Evolutionary conservation across 1,140 invertebrate species (phyloP).

Genomic region (Calosoma granatense): DNA sequence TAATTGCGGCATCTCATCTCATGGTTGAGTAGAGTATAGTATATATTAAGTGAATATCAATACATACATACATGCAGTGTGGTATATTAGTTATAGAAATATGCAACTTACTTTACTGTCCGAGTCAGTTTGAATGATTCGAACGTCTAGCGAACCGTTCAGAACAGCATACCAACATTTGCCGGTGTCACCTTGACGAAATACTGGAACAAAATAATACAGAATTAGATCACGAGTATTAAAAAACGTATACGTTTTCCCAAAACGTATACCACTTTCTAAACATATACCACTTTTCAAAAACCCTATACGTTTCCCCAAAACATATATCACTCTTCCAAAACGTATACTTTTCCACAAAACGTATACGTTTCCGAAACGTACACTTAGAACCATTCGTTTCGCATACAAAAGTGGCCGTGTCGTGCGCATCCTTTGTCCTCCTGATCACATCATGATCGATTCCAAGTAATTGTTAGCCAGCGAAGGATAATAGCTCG

Average conservation of each 20-base stretch:
- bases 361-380: not conserved
- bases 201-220: slow-evolving; percentile 48
- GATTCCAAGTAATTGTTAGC: no score
- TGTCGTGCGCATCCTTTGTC: no score
- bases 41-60: no score
- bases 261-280: not conserved
- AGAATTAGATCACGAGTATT: not conserved
- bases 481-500: no score
- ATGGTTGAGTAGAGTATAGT: no score
- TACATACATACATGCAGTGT: no score
- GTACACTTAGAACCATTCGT: not conserved
- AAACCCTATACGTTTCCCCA: not conserved
- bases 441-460: no score
- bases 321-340: not conserved
- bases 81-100: no score
- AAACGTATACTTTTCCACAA: not conserved
- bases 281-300: not conserved
- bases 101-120: slow-evolving; percentile 41
- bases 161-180: slow-evolving; percentile 71
- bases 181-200: slow-evolving; percentile 64
- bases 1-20: no score
- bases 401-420: no score
- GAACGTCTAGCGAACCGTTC: slow-evolving; percentile 57
- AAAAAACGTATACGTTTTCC: not conserved
- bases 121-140: slow-evolving; percentile 44